These are phyloP conservation scores for Fissipunctia ypsillon DNA, from an alignment of 2,888 invertebrate species.

Conservation along the genomic window DNA sequence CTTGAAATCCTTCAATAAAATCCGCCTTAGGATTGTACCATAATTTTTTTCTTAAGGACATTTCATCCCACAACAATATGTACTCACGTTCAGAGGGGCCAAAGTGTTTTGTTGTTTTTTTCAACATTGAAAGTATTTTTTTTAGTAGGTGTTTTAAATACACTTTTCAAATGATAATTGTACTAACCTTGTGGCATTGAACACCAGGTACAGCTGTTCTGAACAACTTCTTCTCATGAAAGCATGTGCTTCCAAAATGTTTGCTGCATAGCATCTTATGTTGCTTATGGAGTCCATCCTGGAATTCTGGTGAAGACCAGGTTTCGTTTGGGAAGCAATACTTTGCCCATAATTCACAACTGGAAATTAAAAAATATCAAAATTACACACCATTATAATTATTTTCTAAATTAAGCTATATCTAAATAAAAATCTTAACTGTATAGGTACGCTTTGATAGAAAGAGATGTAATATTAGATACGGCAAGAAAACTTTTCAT, in stretches of 20 bases:
- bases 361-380: conserved; percentile 1
- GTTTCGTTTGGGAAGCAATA: conserved; percentile 17
- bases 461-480: neutral
- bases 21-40: conserved; percentile 10
- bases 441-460: neutral
- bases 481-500: neutral
- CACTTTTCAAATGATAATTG: neutral
- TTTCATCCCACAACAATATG: conserved; percentile 19
- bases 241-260: conserved; percentile 14
- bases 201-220: conserved; percentile 24
- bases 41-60: conserved; percentile 8
- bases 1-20: conserved; percentile 5
- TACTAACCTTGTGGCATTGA: conserved; percentile 12
- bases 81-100: neutral
- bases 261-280: conserved; percentile 21
- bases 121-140: neutral
- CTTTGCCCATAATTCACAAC: conserved; percentile 33
- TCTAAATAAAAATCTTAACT: neutral
- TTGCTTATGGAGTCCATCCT: neutral
- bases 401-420: neutral
- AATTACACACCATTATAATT: neutral
- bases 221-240: conserved; percentile 7
- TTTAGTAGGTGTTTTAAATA: too few species aligned
- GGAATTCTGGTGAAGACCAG: conserved; percentile 12
- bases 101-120: conserved; percentile 5